Evolutionary conservation across 2,888 invertebrate species (phyloP).

Genomic region (Hedya salicella): DNA sequence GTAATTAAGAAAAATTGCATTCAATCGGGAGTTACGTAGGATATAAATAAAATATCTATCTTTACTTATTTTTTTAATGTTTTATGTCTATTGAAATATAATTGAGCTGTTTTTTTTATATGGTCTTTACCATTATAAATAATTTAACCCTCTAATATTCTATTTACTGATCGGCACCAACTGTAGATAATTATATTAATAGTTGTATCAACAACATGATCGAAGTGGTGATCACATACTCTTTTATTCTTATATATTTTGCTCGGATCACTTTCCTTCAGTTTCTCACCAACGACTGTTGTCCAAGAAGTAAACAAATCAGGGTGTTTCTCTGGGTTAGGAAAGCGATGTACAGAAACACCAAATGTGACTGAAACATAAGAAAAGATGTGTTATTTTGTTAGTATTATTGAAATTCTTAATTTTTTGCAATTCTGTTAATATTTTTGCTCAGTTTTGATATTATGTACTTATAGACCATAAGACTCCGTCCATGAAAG

Average conservation of each 20-base stretch:
- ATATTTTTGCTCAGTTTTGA: too few species aligned
- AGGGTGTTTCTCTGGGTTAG: slow-evolving; percentile 11
- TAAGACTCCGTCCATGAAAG: too few species aligned
- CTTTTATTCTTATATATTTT: slow-evolving; percentile 17
- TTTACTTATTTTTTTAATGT: background rate
- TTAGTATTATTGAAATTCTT: background rate
- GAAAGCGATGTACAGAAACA: background rate
- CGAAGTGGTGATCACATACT: slow-evolving; percentile 17
- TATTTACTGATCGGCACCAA: slow-evolving; percentile 44
- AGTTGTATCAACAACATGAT: slow-evolving; percentile 8
- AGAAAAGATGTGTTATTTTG: background rate
- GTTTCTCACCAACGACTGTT: background rate
- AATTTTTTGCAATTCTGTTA: too few species aligned
- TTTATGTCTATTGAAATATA: slow-evolving; percentile 14
- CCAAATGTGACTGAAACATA: background rate
- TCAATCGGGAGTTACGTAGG: background rate
- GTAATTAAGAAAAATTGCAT: background rate
- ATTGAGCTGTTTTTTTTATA: slow-evolving; percentile 12
- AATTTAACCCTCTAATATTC: slow-evolving; percentile 43
- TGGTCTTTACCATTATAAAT: slow-evolving; percentile 38
- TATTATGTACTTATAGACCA: too few species aligned
- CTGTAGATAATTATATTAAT: slow-evolving; percentile 44
- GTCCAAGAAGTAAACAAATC: slow-evolving; percentile 8
- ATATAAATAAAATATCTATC: slow-evolving; percentile 3
- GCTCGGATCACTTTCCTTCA: background rate